Conservation (phyloP, 2,113 vertebrate species). For the Lampris incognitus region DNA sequence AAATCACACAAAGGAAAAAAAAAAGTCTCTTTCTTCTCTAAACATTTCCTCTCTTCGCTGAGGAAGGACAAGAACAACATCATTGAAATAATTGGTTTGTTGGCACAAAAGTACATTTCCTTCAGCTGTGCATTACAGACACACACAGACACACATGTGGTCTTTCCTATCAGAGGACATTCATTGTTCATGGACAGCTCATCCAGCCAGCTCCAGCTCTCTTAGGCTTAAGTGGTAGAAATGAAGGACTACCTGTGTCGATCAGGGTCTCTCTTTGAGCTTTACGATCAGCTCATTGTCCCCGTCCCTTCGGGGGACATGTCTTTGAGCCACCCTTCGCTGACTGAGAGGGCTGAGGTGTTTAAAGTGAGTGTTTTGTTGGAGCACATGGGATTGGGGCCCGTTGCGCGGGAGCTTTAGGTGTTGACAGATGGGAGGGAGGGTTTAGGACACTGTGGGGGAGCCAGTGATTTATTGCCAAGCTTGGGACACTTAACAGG, state of each 20-base stretch:
- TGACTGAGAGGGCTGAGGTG: slow-evolving; percentile 57
- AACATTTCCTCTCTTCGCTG: no score
- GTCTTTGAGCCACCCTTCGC: slow-evolving; percentile 53
- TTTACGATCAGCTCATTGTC: slow-evolving; percentile 25
- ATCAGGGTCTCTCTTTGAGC: slow-evolving; percentile 49
- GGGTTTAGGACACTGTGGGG: slow-evolving; percentile 60
- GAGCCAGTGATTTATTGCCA: slow-evolving; percentile 78
- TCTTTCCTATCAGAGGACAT: slow-evolving; percentile 35
- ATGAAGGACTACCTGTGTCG: slow-evolving; percentile 38
- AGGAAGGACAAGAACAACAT: no score
- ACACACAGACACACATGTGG: slow-evolving; percentile 18
- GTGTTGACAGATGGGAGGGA: slow-evolving; percentile 81
- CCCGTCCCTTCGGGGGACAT: slow-evolving; percentile 11
- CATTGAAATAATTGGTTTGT: no score
- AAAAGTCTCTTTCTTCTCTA: no score
- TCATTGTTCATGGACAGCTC: slow-evolving; percentile 36
- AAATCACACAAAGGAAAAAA: background rate
- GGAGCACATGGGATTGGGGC: slow-evolving; percentile 69
- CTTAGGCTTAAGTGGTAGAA: slow-evolving; percentile 27
- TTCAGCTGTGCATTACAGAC: slow-evolving; percentile 25
- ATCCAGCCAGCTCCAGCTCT: slow-evolving; percentile 30
- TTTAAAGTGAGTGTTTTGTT: slow-evolving; percentile 61
- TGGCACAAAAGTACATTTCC: slow-evolving; percentile 1
- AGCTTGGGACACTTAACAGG: slow-evolving; percentile 66
- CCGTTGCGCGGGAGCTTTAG: slow-evolving; percentile 70